A percentile compares a stretch with the other conserved stretches of the same genome.
Evolutionary conservation across 2,888 invertebrate species (phyloP).

Genomic region (Luperina testacea): DNA sequence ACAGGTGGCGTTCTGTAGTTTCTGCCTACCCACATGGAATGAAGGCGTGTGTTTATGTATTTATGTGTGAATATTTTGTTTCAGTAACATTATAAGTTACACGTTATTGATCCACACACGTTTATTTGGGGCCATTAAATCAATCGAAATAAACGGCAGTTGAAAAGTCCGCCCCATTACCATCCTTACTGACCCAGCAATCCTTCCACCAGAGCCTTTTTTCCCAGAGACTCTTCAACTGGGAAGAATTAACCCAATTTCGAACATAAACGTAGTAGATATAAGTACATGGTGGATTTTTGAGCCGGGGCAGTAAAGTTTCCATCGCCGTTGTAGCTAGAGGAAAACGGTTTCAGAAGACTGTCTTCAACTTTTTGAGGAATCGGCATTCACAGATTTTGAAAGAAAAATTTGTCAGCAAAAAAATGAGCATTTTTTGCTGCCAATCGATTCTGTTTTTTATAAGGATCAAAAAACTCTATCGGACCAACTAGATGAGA

Average conservation of each 20-base stretch:
- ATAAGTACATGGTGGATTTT: background rate
- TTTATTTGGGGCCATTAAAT: background rate
- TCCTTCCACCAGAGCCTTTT: background rate
- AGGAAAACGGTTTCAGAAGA: background rate
- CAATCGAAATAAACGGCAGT: background rate
- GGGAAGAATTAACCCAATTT: background rate
- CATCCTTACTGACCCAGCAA: background rate
- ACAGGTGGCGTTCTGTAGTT: too few species aligned
- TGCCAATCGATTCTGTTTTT: background rate
- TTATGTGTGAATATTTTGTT: background rate
- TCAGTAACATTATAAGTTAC: background rate
- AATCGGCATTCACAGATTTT: background rate
- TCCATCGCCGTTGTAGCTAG: background rate
- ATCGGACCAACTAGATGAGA: background rate
- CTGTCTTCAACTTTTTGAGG: background rate
- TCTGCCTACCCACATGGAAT: too few species aligned
- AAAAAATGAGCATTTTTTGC: background rate
- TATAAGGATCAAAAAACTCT: background rate
- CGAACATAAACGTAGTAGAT: background rate
- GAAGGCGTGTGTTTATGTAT: too few species aligned
- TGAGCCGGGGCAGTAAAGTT: background rate
- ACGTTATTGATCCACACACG: background rate
- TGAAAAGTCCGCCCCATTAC: background rate
- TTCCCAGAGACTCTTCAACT: background rate
- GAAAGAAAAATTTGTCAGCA: background rate